A percentile compares a stretch with the other conserved stretches of the same genome.
phyloP scores from a whole-genome alignment of 2,797 vertebrate genomes.

The Ctenochaetus hawaiiensis region DNA sequence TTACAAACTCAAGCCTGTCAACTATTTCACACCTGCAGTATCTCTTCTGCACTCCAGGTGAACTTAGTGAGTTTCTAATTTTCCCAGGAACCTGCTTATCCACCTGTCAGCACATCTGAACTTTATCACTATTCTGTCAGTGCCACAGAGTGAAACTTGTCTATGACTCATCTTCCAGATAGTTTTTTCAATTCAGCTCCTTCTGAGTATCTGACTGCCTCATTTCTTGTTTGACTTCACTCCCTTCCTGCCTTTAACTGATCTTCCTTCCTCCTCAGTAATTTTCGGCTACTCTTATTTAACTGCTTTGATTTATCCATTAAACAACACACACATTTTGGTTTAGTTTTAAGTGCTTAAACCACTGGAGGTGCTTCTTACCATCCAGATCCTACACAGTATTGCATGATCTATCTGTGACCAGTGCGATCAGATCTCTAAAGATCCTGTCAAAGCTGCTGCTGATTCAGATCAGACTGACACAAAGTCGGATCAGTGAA shows the following conservation, averaged over 20 bases:
- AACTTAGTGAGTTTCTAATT: neutral
- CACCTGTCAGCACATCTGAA: neutral
- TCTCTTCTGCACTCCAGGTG: neutral
- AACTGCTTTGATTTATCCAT: neutral
- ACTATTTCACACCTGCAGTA: too few relatives aligned
- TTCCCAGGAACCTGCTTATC: too few relatives aligned
- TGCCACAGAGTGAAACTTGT: neutral
- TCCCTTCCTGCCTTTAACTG: neutral
- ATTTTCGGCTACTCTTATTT: neutral
- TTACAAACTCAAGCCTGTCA: too few relatives aligned
- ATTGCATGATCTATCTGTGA: neutral
- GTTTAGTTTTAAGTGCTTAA: neutral
- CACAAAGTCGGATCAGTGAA: neutral
- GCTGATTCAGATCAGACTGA: neutral
- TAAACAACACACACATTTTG: neutral
- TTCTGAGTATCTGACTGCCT: too few relatives aligned
- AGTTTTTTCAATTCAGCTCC: neutral
- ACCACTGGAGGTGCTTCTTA: neutral
- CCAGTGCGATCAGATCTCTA: constrained; percentile 1
- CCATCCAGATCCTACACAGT: neutral
- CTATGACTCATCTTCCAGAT: neutral
- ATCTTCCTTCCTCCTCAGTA: neutral
- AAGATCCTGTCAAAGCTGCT: neutral
- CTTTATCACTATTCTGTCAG: neutral
- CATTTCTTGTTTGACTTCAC: neutral